A percentile compares a stretch with the other conserved stretches of the same genome.
phyloP scores from a whole-genome alignment of 2,888 invertebrate species.

The Caenorhabditis sp. region DNA sequence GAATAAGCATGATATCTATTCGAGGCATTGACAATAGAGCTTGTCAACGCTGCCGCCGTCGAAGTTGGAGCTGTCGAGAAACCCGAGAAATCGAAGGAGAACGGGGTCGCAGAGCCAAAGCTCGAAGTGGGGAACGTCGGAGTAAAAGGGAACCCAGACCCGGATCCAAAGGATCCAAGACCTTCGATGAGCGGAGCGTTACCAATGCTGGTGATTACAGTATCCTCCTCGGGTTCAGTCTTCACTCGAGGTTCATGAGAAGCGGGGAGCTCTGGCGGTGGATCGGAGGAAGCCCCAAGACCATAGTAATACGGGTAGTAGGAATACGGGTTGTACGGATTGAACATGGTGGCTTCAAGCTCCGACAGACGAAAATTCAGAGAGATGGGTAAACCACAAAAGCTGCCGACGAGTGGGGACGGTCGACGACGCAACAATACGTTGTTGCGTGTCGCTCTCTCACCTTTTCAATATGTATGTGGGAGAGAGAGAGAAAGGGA shows the following conservation, averaged over 20 bases:
- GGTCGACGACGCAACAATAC: neutral
- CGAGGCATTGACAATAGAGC: slow-evolving; percentile 3
- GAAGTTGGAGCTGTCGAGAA: neutral
- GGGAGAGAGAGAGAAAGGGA: slow-evolving; percentile 25
- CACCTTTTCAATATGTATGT: slow-evolving; percentile 32
- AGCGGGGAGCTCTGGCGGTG: neutral
- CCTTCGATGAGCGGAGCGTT: neutral
- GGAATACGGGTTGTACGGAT: slow-evolving; percentile 14
- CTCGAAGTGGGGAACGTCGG: slow-evolving; percentile 8
- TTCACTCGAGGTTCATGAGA: too few relatives aligned
- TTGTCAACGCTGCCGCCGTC: neutral
- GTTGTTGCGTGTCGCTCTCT: neutral
- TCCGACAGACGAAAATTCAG: neutral
- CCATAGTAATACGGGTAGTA: slow-evolving; percentile 34
- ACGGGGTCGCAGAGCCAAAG: slow-evolving; percentile 6
- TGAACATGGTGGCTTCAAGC: slow-evolving; percentile 23
- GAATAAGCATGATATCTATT: slow-evolving; percentile 16
- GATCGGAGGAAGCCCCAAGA: neutral
- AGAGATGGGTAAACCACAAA: neutral
- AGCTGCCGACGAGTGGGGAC: neutral
- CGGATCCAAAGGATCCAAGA: neutral
- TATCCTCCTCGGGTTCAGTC: neutral
- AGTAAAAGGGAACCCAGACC: neutral
- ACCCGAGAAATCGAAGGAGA: slow-evolving; percentile 1
- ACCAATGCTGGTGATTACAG: neutral